Base-by-base conservation (phyloP, 1,140 invertebrate genomes). In the Penaeus indicus region DNA sequence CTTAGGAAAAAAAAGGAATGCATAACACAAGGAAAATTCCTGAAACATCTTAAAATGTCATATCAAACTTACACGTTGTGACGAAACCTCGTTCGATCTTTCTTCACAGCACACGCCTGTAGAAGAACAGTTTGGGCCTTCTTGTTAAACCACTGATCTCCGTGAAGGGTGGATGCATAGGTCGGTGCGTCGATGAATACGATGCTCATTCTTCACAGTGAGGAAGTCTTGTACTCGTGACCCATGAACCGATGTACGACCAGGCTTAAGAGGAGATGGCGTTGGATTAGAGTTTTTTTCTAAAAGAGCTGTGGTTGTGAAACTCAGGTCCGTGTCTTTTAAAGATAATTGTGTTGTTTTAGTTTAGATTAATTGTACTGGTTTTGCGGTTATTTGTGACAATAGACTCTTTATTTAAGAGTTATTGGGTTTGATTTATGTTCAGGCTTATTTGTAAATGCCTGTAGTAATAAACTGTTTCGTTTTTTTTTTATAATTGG, bases 111-210 rank as follows among this genome's bases (percentile, higher is more conserved):
- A 25, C 90, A 91, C 8, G 90, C 90, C 62, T 91, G 90, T 63
- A 91, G 90, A 91, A 91, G 85, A 91, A 91, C 0, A 91, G 81
- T 64, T 91, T 91, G 90, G 90, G 90, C 60, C 60, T 91, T 91
- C n/a, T 88, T 88, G 85, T 79, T 85, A 22, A 91, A 88, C 90
- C 90, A 91, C 38, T 91, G n/a, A 89, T 89, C 21, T 91, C 75
- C 16, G 84, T 87, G 77, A 91, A 87, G 11, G 90, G 90, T 91
- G 85, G 38, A 91, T 91, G 81, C n/a, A n/a, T n/a, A 91, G 75
- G 11, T 90, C 88, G 0, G 72, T 22, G 7, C 88, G 84, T 8
- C 90, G 69, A 38, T 90, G 85, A 47, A 91, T 91, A 2, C 32
- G 42, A 5, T 54, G 11, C 11, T 77, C 77, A 38, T 90, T 78